Base-by-base conservation (phyloP, 2,113 vertebrate species). In the Lepidothrix coronata region DNA sequence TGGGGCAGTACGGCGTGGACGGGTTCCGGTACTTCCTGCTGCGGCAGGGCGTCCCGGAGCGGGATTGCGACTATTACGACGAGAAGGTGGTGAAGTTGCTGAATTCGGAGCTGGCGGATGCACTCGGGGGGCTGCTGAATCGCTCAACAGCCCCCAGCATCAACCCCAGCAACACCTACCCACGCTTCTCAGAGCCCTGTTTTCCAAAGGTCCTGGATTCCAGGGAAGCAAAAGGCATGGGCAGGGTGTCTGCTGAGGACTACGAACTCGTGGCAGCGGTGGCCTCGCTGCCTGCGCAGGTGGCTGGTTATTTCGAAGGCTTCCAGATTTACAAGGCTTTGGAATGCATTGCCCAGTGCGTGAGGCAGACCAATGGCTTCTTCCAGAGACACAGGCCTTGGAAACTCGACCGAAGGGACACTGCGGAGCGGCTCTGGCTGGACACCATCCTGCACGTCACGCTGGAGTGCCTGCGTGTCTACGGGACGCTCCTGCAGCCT, bases 11-110 rank as follows among this genome's bases (percentile, higher is more conserved):
- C 80, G 98, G 99, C 0, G 96, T 98, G 39, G 99, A 99, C 2
- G 99, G 99, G 4, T 97, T 99, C 55, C 98, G 99, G 71, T 99
- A 99, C 94, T 99, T 99, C 43, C 98, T 99, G 27, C 98, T 99
- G 19, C 98, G 99, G 44, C 99, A 99, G 94, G 99, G 99, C 0
- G 99, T 99, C 25, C 99, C 99, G 0, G 99, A 98, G 66, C 97
- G 98, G 4, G 99, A 99, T 44, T 98, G 99, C 15, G 98, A 99
- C 94, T 99, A 99, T 75, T 98, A 98, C 0, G 98, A 99, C 2
- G 96, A 98, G 82, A 99, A 99, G 90, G 98, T 99, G 18, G 71
- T 97, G 9, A 99, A 99, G 88, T 7, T 99, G 57, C 93, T 99
- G 75, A 99, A 99, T 17, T 97, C 99, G 0, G 99, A 99, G 88